Conservation (phyloP, 2,888 invertebrate genomes). For the Eutolmus rufibarbis region DNA sequence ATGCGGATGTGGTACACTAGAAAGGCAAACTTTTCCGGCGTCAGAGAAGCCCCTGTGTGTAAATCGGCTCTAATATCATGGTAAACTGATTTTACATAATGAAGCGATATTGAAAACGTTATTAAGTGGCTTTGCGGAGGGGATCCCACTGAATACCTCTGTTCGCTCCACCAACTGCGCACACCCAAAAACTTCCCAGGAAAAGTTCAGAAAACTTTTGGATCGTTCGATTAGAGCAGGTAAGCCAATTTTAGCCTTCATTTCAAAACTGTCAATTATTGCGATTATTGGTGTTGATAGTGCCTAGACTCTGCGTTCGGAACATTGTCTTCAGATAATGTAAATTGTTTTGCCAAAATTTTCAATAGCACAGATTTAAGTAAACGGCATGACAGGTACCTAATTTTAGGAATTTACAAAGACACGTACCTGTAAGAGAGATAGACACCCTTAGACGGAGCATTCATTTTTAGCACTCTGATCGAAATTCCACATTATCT, state of each 20-base stretch:
- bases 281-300: not conserved
- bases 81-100: conserved; percentile 11
- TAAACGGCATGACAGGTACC: not conserved
- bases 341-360: not conserved
- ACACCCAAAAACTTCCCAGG: not conserved
- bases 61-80: conserved; percentile 3
- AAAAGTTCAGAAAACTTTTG: not conserved
- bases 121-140: not conserved
- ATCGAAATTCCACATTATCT: no score
- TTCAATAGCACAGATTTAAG: not conserved
- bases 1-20: not conserved
- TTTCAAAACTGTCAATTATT: not conserved
- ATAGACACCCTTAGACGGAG: no score
- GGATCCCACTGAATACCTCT: not conserved
- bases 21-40: not conserved
- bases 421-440: not conserved
- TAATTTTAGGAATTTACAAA: not conserved
- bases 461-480: no score
- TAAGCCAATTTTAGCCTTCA: not conserved
- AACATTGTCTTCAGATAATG: not conserved
- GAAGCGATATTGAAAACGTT: not conserved
- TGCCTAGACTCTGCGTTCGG: not conserved
- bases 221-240: not conserved
- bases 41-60: not conserved
- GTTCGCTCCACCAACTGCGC: not conserved